Evolutionary conservation across 2,888 invertebrate species (phyloP).

Genomic region (Flabesymbios commensalis): DNA sequence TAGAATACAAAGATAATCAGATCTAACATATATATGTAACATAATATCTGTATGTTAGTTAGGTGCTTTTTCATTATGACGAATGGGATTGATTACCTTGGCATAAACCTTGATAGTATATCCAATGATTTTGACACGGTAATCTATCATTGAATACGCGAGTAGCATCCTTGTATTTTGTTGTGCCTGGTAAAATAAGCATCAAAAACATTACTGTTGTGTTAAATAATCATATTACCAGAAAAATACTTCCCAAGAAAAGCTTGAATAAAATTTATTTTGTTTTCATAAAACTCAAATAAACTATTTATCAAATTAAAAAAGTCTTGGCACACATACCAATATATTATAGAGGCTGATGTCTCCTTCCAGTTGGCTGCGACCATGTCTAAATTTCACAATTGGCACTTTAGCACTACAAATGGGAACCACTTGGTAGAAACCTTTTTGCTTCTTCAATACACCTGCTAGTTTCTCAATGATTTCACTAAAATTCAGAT

Average conservation of each 20-base stretch:
- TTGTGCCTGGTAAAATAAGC: conserved; percentile 63
- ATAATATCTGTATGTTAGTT: no score
- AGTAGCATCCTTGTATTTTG: conserved; percentile 66
- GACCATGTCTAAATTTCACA: conserved; percentile 65
- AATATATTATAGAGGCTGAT: conserved; percentile 68
- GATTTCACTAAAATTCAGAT: conserved; percentile 52
- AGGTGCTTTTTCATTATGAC: no score
- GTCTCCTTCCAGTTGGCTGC: conserved; percentile 65
- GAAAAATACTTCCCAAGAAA: neutral
- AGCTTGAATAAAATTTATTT: neutral
- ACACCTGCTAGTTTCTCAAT: conserved; percentile 61
- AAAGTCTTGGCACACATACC: no score
- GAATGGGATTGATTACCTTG: conserved; percentile 61
- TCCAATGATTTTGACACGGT: conserved; percentile 63
- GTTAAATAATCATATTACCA: neutral
- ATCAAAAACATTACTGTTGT: no score
- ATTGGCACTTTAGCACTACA: conserved; percentile 69
- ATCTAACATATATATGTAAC: no score
- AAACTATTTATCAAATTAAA: no score
- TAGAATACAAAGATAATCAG: no score
- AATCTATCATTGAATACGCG: conserved; percentile 65
- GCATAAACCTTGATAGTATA: conserved; percentile 67
- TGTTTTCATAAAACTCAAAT: no score
- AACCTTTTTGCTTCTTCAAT: conserved; percentile 53
- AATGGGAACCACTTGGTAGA: conserved; percentile 63